Conservation (phyloP, 2,888 invertebrate species). For the Chymomyza caudatula region DNA sequence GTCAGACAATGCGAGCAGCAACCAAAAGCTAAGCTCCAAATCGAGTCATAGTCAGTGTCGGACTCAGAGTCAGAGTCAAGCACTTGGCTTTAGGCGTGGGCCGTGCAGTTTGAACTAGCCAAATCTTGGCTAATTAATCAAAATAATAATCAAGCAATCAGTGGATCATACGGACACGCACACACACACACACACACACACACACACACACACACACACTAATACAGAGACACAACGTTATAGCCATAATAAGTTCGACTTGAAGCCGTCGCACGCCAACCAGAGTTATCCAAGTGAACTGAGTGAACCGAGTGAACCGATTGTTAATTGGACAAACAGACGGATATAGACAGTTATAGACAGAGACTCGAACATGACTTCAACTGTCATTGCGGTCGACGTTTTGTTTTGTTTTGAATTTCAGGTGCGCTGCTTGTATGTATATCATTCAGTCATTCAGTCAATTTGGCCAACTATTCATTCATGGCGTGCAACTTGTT, state of each 20-base stretch:
- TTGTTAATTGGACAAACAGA: slow-evolving; percentile 4
- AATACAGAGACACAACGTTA: neutral
- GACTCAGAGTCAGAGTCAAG: slow-evolving; percentile 17
- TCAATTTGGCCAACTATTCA: slow-evolving; percentile 5
- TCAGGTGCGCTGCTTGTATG: slow-evolving; percentile 60
- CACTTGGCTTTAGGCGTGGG: slow-evolving; percentile 63
- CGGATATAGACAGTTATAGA: no score
- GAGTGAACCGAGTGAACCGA: neutral
- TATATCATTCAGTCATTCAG: slow-evolving; percentile 65
- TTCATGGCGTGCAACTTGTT: slow-evolving; percentile 59
- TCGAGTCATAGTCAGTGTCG: slow-evolving; percentile 29
- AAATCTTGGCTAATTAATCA: slow-evolving; percentile 76
- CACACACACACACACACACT: neutral
- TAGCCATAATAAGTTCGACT: slow-evolving; percentile 1
- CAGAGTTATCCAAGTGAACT: neutral
- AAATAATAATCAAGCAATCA: slow-evolving; percentile 75
- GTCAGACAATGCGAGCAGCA: slow-evolving; percentile 29
- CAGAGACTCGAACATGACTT: slow-evolving; percentile 61
- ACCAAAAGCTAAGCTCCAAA: slow-evolving; percentile 24
- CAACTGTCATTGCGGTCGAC: slow-evolving; percentile 71
- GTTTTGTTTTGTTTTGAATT: slow-evolving; percentile 46
- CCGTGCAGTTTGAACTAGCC: slow-evolving; percentile 67
- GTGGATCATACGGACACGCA: slow-evolving; percentile 58
- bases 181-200: neutral
- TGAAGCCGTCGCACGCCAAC: slow-evolving; percentile 7